Evolutionary conservation across 1,140 invertebrate species (phyloP).

Genomic region (Elysia chlorotica): DNA sequence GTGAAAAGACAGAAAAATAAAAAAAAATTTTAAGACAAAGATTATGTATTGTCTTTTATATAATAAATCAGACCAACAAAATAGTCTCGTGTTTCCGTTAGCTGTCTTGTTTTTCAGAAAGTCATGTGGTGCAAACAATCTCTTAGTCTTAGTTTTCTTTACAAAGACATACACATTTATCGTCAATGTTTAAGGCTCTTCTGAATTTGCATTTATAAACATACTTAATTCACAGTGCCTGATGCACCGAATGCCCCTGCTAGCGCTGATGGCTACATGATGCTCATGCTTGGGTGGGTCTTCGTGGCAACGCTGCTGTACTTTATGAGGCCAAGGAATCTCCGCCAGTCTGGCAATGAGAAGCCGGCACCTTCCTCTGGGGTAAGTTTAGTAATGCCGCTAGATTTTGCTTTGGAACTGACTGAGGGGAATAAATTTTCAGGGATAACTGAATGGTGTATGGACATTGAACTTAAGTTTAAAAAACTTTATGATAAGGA

Average conservation of each 20-base stretch:
- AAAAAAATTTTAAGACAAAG: too few relatives aligned
- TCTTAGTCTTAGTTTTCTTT: not conserved
- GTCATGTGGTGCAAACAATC: not conserved
- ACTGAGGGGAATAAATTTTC: too few relatives aligned
- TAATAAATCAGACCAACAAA: not conserved
- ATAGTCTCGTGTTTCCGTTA: not conserved
- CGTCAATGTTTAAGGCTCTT: not conserved
- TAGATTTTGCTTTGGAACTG: too few relatives aligned
- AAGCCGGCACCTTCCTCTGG: slow-evolving; percentile 18
- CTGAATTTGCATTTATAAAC: not conserved
- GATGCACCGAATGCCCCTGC: not conserved
- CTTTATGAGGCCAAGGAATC: slow-evolving; percentile 12
- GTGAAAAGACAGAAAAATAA: too few relatives aligned
- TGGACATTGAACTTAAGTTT: too few relatives aligned
- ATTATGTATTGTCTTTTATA: too few relatives aligned
- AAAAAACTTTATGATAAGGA: too few relatives aligned
- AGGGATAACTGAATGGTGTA: too few relatives aligned
- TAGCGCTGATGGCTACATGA: slow-evolving; percentile 18
- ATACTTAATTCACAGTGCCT: slow-evolving; percentile 3
- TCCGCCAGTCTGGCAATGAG: slow-evolving; percentile 6
- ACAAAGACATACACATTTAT: not conserved
- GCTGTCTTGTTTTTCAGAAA: not conserved
- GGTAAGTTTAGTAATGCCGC: too few relatives aligned
- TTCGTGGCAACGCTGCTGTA: slow-evolving; percentile 20
- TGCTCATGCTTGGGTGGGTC: slow-evolving; percentile 20